Evolutionary conservation across 2,797 vertebrate species (phyloP).

Genomic region (Artibeus jamaicensis): DNA sequence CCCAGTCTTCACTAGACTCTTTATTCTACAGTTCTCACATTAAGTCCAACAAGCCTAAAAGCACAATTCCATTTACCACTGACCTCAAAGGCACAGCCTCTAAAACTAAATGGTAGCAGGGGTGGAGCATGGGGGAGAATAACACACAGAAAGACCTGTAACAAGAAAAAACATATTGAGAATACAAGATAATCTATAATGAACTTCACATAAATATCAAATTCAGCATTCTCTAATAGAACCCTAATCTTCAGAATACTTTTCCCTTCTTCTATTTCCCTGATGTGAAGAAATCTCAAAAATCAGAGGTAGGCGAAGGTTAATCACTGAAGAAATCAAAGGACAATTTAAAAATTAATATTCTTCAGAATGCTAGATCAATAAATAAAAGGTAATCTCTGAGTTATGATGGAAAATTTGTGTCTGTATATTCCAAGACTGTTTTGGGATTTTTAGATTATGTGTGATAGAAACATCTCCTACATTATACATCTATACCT

Average conservation of each 20-base stretch:
- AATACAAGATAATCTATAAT: background rate
- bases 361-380: slow-evolving; percentile 10
- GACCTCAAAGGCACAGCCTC: background rate
- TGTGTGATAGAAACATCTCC: background rate
- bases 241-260: background rate
- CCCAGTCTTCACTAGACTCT: background rate
- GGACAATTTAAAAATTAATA: slow-evolving; percentile 50
- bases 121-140: background rate
- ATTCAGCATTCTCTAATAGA: background rate
- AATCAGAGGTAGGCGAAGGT: background rate
- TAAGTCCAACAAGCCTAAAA: background rate
- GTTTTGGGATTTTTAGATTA: background rate
- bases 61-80: background rate
- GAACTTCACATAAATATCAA: background rate
- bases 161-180: background rate
- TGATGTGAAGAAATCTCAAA: background rate
- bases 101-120: background rate
- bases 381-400: background rate
- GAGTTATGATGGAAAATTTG: background rate
- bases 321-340: slow-evolving; percentile 5
- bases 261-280: slow-evolving; percentile 5
- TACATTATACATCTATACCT: background rate
- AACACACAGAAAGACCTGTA: background rate
- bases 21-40: background rate
- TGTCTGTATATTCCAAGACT: background rate